Percentiles rank a stretch among this genome's conserved stretches.
Conservation (phyloP, 1,140 invertebrate species). For the Bombus consobrinus region DNA sequence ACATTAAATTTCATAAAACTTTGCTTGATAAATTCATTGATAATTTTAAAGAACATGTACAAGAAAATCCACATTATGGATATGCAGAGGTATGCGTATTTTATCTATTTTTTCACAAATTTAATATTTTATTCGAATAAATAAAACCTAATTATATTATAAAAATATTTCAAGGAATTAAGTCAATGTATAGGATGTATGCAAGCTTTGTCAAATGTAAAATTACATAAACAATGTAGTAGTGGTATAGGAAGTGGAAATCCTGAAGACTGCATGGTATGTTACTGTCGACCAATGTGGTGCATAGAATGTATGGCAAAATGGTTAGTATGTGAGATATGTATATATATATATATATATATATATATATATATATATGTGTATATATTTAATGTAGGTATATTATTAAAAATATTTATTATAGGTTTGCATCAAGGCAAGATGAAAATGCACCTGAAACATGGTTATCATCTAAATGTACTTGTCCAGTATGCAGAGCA, state of each 20-base stretch:
- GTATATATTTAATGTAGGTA: conserved; percentile 34
- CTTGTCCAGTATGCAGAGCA: conserved; percentile 94
- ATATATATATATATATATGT: conserved; percentile 12
- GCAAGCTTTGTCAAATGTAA: conserved; percentile 90
- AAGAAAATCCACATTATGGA: conserved; percentile 87
- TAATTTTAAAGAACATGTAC: conserved; percentile 90
- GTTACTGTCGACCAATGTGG: conserved; percentile 94
- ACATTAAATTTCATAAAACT: conserved; percentile 91
- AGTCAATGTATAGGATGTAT: conserved; percentile 95
- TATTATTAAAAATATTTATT: conserved; percentile 33
- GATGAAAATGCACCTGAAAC: conserved; percentile 87
- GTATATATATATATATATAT: conserved; percentile 10
- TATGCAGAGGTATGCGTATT: conserved; percentile 84
- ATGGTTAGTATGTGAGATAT: conserved; percentile 85
- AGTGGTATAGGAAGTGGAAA: conserved; percentile 74
- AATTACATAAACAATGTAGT: conserved; percentile 89
- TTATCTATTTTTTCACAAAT: not conserved
- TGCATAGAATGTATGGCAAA: conserved; percentile 93
- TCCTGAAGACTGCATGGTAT: conserved; percentile 83
- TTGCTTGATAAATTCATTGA: conserved; percentile 92
- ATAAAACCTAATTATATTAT: not conserved
- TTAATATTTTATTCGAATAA: conserved; percentile 25
- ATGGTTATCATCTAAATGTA: conserved; percentile 93
- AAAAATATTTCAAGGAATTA: conserved; percentile 85
- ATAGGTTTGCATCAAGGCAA: conserved; percentile 91